Percentiles rank a stretch among this genome's conserved stretches.
phyloP scores from a whole-genome alignment of 1,140 invertebrate genomes.

The Diuraphis noxia region DNA sequence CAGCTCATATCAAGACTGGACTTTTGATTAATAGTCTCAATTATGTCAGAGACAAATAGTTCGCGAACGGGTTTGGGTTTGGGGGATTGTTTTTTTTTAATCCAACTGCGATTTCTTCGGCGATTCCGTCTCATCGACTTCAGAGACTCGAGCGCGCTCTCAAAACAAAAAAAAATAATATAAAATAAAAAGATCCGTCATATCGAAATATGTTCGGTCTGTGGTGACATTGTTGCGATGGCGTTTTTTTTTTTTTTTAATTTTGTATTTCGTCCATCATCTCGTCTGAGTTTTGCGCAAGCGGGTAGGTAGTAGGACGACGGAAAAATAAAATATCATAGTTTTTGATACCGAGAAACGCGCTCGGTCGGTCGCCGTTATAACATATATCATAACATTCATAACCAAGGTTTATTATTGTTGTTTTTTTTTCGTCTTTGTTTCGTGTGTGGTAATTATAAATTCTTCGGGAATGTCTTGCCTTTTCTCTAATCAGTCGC shows the following conservation, averaged over 20 bases:
- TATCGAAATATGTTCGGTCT: constrained; percentile 27
- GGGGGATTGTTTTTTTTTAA: neutral
- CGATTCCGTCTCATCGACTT: neutral
- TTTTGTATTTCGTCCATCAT: neutral
- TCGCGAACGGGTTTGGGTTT: constrained; percentile 18
- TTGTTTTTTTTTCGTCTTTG: constrained; percentile 7
- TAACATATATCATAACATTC: constrained; percentile 12
- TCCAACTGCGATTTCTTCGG: no score
- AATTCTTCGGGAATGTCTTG: constrained; percentile 31
- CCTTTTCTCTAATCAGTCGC: constrained; percentile 38
- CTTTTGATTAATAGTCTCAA: constrained; percentile 41
- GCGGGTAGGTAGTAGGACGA: neutral
- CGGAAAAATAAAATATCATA: constrained; percentile 1
- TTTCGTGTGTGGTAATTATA: constrained; percentile 48
- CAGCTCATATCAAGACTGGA: neutral
- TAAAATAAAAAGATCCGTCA: constrained; percentile 13
- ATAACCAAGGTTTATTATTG: neutral
- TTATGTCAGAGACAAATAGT: constrained; percentile 39
- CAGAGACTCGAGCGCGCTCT: neutral
- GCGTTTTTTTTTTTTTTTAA: no score
- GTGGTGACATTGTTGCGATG: constrained; percentile 14
- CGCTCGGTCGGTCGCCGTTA: neutral
- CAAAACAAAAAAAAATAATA: neutral
- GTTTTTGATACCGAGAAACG: constrained; percentile 22
- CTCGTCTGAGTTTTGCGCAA: neutral